Base-by-base conservation (phyloP, 1,140 invertebrate genomes). In the Prorops nasuta region DNA sequence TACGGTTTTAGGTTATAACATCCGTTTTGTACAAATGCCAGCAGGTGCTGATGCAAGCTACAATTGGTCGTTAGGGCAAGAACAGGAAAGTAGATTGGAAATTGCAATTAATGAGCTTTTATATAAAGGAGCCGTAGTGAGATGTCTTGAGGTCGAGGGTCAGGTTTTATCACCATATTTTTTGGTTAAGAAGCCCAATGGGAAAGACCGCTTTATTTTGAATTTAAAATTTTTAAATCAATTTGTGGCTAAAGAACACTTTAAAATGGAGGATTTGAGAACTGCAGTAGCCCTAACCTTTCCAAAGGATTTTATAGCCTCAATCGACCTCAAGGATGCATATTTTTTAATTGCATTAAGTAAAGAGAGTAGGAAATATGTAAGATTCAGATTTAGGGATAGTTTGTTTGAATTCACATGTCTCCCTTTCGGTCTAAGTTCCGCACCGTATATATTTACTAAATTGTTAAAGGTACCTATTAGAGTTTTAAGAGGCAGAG, bases 251-350 rank as follows among this genome's bases (percentile, higher is more conserved):
- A 36, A 22, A 2, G 1, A 42, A n/a, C 56, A 54, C 39, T 58
- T 58, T 21, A 59, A 59, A 44, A 51, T 59, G 43, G 56, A 59
- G 47, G 53, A 59, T 37, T 2, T 24, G 15, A 36, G 36, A 40
- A 52, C 49, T 22, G 56, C 40, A 18, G 31, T 32, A n/a, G n/a
- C n/a, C n/a, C n/a, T n/a, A n/a, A n/a, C n/a, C n/a, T n/a, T n/a
- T n/a, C n/a, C n/a, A n/a, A n/a, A n/a, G n/a, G n/a, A n/a, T n/a
- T n/a, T n/a, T n/a, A n/a, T n/a, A n/a, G n/a, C n/a, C n/a, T n/a
- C n/a, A n/a, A n/a, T n/a, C n/a, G n/a, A n/a, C n/a, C n/a, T n/a
- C n/a, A n/a, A n/a, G n/a, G n/a, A n/a, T n/a, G n/a, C n/a, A n/a
- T n/a, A n/a, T n/a, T n/a, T n/a, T n/a, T n/a, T n/a, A n/a, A n/a